These are phyloP conservation scores for Heliconius congener DNA, from an alignment of 1,140 invertebrate genomes.

Conservation along the genomic window DNA sequence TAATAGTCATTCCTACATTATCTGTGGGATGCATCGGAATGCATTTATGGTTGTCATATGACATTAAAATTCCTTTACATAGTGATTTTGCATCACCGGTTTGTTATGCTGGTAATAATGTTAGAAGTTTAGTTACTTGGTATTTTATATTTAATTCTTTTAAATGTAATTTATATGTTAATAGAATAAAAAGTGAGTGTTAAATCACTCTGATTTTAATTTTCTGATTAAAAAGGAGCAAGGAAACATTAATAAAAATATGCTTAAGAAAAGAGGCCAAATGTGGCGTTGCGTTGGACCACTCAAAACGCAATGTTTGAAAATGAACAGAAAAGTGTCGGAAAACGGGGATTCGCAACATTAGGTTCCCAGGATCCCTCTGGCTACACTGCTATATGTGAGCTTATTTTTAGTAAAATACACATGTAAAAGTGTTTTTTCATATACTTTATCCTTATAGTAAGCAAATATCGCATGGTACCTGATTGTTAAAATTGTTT, in stretches of 20 bases:
- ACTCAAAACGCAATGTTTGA: no score
- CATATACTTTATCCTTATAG: background rate
- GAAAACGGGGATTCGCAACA: no score
- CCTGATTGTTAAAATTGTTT: background rate
- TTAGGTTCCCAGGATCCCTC: no score
- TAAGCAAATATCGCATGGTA: background rate
- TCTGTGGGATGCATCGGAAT: conserved; percentile 18
- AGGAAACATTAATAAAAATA: no score
- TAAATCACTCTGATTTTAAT: no score
- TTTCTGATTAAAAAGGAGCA: no score
- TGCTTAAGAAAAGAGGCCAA: no score
- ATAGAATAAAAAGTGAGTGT: no score
- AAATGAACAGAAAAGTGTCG: no score
- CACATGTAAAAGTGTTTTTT: background rate
- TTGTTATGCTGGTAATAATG: background rate
- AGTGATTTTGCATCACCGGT: conserved; percentile 4
- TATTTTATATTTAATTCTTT: background rate
- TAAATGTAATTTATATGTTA: no score
- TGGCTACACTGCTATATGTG: no score
- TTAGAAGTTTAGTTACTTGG: background rate
- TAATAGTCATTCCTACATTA: conserved; percentile 21
- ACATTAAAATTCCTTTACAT: conserved; percentile 15
- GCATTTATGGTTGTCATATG: conserved; percentile 12
- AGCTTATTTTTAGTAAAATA: background rate
- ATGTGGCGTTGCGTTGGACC: no score